Conservation (phyloP, 2,888 invertebrate genomes). For the Hydrotaea diabolus region DNA sequence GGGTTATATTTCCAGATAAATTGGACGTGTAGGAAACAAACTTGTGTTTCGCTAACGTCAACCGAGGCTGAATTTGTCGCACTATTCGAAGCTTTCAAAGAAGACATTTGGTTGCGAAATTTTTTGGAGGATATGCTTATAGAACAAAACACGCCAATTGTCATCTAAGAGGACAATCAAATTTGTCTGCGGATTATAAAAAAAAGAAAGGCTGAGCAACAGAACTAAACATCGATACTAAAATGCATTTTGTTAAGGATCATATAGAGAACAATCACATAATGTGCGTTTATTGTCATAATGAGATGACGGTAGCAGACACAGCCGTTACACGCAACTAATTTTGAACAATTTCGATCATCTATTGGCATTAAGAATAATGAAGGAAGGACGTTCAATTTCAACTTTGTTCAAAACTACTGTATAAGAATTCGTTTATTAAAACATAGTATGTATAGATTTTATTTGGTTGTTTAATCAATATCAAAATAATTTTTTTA, state of each 20-base stretch:
- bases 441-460: too few relatives aligned
- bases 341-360: background rate
- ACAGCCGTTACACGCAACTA: background rate
- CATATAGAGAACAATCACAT: constrained; percentile 30
- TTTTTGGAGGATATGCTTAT: constrained; percentile 44
- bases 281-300: constrained; percentile 6
- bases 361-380: too few relatives aligned
- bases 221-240: constrained; percentile 45
- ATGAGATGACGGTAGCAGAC: constrained; percentile 13
- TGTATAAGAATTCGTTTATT: too few relatives aligned
- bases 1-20: constrained; percentile 69
- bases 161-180: constrained; percentile 59
- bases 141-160: background rate
- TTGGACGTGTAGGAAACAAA: constrained; percentile 65
- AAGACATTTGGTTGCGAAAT: constrained; percentile 67
- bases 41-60: constrained; percentile 72
- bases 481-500: too few relatives aligned
- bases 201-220: constrained; percentile 17
- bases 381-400: too few relatives aligned
- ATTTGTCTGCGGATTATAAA: constrained; percentile 39
- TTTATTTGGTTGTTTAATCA: too few relatives aligned
- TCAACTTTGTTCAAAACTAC: too few relatives aligned
- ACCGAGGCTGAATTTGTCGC: constrained; percentile 71
- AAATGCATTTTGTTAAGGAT: constrained; percentile 49
- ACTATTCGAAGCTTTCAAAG: constrained; percentile 68